phyloP scores from a whole-genome alignment of 2,113 vertebrate genomes.

The Triplophysa siluroides region DNA sequence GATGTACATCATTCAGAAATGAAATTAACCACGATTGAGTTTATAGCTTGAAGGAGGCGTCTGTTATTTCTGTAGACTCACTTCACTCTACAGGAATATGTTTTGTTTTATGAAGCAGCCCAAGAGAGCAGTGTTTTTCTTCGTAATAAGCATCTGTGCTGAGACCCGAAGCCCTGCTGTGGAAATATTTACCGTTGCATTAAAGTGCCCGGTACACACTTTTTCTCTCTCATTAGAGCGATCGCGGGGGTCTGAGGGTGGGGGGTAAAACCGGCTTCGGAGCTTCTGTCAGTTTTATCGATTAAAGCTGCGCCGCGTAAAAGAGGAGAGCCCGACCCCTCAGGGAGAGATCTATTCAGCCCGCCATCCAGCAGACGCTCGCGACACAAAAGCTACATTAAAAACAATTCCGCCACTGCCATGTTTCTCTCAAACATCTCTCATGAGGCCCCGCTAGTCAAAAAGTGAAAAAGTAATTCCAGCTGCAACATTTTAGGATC shows the following conservation, averaged over 20 bases:
- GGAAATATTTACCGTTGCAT: constrained; percentile 50
- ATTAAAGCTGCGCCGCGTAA: constrained; percentile 33
- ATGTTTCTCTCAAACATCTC: background rate
- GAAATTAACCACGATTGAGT: constrained; percentile 39
- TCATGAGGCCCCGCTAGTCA: constrained; percentile 5
- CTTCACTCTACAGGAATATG: constrained; percentile 27
- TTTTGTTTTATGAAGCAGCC: constrained; percentile 19
- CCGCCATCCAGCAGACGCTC: constrained; percentile 11
- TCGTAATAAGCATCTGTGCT: constrained; percentile 28
- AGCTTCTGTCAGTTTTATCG: constrained; percentile 44
- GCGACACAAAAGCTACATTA: constrained; percentile 16
- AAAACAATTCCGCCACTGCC: background rate
- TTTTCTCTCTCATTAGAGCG: constrained; percentile 24
- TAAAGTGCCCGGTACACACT: constrained; percentile 30
- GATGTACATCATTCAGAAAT: constrained; percentile 11
- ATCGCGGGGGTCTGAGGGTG: constrained; percentile 34
- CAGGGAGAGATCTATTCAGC: constrained; percentile 29
- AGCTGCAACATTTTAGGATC: constrained; percentile 1
- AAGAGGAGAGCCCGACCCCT: constrained; percentile 34
- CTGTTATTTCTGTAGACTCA: constrained; percentile 20
- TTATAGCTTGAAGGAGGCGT: constrained; percentile 25
- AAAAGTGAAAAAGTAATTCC: constrained; percentile 21
- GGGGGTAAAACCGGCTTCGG: constrained; percentile 31
- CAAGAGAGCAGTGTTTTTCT: constrained; percentile 14
- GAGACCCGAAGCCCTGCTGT: constrained; percentile 35